phyloP scores from a whole-genome alignment of 2,888 invertebrate genomes.

The Drosophila niveifrons region DNA sequence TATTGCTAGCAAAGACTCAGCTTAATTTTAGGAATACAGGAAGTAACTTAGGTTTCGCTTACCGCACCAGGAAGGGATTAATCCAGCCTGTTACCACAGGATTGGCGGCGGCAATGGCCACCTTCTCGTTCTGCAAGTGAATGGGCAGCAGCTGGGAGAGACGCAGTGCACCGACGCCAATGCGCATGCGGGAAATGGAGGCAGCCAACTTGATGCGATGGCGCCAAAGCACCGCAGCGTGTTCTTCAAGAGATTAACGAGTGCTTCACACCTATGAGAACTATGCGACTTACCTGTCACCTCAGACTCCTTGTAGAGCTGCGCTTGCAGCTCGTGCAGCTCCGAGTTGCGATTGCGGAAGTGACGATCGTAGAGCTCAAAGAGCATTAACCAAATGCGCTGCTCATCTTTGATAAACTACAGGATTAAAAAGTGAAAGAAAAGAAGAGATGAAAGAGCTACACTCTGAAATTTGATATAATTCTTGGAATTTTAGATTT shows the following conservation, averaged over 20 bases:
- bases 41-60: constrained; percentile 13
- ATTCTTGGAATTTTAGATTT: no score
- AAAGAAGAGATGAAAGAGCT: no score
- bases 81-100: constrained; percentile 91
- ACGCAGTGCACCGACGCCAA: constrained; percentile 90
- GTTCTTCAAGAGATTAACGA: constrained; percentile 80
- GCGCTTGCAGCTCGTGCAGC: constrained; percentile 66
- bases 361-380: constrained; percentile 86
- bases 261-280: neutral
- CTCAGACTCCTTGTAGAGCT: constrained; percentile 79
- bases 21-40: fast-evolving
- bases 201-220: constrained; percentile 90
- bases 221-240: constrained; percentile 89
- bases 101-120: constrained; percentile 87
- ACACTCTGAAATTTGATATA: no score
- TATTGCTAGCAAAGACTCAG: constrained; percentile 59
- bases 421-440: neutral
- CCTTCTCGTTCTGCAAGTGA: constrained; percentile 90
- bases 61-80: constrained; percentile 90
- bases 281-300: constrained; percentile 70
- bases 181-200: constrained; percentile 91
- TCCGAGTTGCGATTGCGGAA: constrained; percentile 85
- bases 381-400: constrained; percentile 87
- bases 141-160: constrained; percentile 89
- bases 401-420: constrained; percentile 83